Conservation (phyloP, 2,113 vertebrate species). For the Archilochus colubris region DNA sequence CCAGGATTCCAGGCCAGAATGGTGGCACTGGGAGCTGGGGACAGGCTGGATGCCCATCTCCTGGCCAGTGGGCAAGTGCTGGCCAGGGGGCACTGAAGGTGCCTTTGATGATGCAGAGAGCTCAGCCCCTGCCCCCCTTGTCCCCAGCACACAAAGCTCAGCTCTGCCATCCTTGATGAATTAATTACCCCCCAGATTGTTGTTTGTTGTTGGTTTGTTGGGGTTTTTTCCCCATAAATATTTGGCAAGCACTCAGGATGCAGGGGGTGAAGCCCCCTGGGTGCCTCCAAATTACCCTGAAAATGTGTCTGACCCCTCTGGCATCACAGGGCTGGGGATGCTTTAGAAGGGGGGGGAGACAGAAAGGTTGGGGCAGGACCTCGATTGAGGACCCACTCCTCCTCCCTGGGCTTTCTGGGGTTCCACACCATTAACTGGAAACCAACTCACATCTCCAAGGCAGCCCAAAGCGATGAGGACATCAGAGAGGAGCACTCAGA, state of each 20-base stretch:
- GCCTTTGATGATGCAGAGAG: neutral
- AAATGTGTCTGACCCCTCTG: neutral
- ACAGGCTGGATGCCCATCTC: neutral
- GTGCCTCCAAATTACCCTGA: neutral
- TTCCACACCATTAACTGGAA: neutral
- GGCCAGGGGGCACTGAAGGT: conserved; percentile 56
- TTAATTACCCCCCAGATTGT: conserved; percentile 58
- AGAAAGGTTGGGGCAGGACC: neutral
- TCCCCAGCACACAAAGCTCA: conserved; percentile 31
- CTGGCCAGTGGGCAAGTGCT: neutral
- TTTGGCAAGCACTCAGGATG: conserved; percentile 58
- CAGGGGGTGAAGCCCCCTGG: conserved; percentile 33
- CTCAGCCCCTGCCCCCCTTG: neutral
- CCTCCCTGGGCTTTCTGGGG: neutral
- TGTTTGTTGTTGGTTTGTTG: conserved; percentile 6
- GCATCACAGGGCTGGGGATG: neutral
- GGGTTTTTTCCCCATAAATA: conserved; percentile 40
- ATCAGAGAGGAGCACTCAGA: neutral
- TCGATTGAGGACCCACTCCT: rapidly evolving
- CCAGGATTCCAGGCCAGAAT: neutral
- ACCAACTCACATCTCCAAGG: neutral
- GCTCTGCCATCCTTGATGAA: conserved; percentile 38
- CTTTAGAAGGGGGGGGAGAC: neutral
- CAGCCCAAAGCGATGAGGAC: neutral
- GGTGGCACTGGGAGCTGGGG: neutral